Conservation (phyloP, 2,888 invertebrate species). For the Tenodera sinensis region DNA sequence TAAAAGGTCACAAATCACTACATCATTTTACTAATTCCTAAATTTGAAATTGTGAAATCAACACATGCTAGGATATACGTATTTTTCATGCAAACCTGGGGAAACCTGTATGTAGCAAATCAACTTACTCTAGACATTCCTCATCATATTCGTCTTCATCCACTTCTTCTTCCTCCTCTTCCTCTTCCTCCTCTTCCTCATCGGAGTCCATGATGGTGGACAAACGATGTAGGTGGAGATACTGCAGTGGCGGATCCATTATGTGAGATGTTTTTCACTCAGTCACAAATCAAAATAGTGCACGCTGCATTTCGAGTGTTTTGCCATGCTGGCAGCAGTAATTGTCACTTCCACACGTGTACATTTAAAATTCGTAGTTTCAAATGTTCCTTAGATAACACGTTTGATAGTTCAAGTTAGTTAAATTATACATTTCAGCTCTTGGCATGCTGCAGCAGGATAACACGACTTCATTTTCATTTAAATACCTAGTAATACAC, state of each 20-base stretch:
- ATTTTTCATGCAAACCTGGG: too few relatives aligned
- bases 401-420: too few relatives aligned
- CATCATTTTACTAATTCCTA: too few relatives aligned
- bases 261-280: not conserved
- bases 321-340: not conserved
- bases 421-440: too few relatives aligned
- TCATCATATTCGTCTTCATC: not conserved
- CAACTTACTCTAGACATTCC: not conserved
- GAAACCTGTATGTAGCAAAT: not conserved
- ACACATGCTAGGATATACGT: too few relatives aligned
- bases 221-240: slow-evolving; percentile 4
- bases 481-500: too few relatives aligned
- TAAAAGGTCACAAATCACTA: too few relatives aligned
- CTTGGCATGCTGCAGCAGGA: too few relatives aligned
- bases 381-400: too few relatives aligned
- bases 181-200: not conserved
- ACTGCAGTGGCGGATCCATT: slow-evolving; percentile 11
- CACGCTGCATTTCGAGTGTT: not conserved
- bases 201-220: slow-evolving; percentile 11
- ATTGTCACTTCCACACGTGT: not conserved
- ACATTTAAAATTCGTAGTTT: not conserved
- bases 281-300: not conserved
- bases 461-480: too few relatives aligned
- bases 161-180: not conserved
- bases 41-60: too few relatives aligned